Conservation (phyloP, 2,888 invertebrate species). For the Celastrina argiolus region DNA sequence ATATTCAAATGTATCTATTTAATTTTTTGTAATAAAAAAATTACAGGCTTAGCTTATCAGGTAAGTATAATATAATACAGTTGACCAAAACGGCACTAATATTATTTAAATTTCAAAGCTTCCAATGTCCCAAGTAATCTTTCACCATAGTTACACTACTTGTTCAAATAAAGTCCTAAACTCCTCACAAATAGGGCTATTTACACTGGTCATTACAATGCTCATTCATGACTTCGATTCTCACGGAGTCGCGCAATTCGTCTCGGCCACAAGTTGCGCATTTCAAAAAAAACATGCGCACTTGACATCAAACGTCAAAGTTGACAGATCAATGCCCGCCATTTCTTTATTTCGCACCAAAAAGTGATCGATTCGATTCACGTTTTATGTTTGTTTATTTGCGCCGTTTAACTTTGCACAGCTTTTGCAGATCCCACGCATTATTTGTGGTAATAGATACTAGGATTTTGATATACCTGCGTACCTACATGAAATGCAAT, state of each 20-base stretch:
- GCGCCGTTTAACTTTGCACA: slow-evolving; percentile 45
- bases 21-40: too few relatives aligned
- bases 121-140: neutral
- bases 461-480: too few relatives aligned
- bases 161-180: slow-evolving; percentile 43
- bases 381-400: slow-evolving; percentile 65
- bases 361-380: slow-evolving; percentile 65
- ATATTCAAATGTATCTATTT: too few relatives aligned
- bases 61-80: too few relatives aligned
- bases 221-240: slow-evolving; percentile 63
- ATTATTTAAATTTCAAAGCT: neutral
- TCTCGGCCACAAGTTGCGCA: slow-evolving; percentile 50
- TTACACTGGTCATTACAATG: slow-evolving; percentile 67
- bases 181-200: slow-evolving; percentile 61
- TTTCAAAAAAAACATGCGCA: slow-evolving; percentile 32
- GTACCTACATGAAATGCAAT: neutral
- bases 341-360: slow-evolving; percentile 43
- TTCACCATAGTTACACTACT: slow-evolving; percentile 25
- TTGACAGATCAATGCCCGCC: slow-evolving; percentile 34
- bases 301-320: slow-evolving; percentile 36
- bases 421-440: slow-evolving; percentile 60
- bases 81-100: too few relatives aligned
- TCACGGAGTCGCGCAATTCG: slow-evolving; percentile 53
- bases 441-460: slow-evolving; percentile 24
- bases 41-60: too few relatives aligned